Evolutionary conservation across 2,113 vertebrate genomes (phyloP).

Genomic region (Malaclemys terrapin): DNA sequence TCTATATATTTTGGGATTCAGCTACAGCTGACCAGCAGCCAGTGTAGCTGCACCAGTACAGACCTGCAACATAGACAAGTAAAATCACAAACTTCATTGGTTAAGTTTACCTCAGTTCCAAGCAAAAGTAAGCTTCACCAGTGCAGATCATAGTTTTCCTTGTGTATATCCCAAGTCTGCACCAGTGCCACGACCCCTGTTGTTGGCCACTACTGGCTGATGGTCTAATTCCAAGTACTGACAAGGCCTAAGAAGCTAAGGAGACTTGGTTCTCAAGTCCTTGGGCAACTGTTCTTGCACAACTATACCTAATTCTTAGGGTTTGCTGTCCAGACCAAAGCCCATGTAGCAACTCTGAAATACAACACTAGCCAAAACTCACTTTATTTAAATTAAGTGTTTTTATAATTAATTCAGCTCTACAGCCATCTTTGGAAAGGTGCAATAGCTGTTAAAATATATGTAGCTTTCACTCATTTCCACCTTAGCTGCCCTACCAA

Average conservation of each 20-base stretch:
- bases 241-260: background rate
- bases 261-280: background rate
- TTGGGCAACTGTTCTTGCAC: background rate
- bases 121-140: accelerated
- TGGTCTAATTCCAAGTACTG: background rate
- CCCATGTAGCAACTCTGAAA: background rate
- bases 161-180: background rate
- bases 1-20: background rate
- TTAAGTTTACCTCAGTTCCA: background rate
- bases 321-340: background rate
- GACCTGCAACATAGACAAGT: background rate
- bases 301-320: background rate
- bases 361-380: background rate
- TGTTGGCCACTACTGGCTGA: background rate
- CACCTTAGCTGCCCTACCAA: background rate
- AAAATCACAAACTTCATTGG: background rate
- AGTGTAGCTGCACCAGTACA: background rate
- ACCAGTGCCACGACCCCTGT: background rate
- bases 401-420: background rate
- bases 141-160: background rate
- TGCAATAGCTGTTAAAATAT: background rate
- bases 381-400: background rate
- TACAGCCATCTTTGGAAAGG: background rate
- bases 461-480: background rate
- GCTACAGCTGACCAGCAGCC: background rate